These are phyloP conservation scores for Philereme transversata DNA, from an alignment of 2,888 invertebrate genomes.

Conservation along the genomic window DNA sequence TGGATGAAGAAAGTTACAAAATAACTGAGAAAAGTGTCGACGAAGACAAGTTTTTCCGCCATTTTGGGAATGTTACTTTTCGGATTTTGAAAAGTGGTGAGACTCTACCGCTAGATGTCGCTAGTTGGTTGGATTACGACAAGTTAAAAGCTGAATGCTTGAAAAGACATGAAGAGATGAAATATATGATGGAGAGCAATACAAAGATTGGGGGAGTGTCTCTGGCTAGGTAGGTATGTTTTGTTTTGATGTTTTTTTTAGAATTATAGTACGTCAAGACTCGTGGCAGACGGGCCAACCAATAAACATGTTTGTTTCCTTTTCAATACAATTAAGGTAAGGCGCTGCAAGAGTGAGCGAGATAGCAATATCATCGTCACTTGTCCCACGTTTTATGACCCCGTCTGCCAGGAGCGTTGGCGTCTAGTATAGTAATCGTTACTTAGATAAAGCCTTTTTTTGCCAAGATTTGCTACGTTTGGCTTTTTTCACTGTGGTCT, in stretches of 20 bases:
- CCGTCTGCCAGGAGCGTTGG: too few relatives aligned
- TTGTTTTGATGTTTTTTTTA: slow-evolving; percentile 31
- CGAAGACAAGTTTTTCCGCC: slow-evolving; percentile 67
- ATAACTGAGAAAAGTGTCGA: slow-evolving; percentile 54
- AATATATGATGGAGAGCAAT: slow-evolving; percentile 65
- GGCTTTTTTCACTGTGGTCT: too few relatives aligned
- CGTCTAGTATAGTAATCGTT: not conserved
- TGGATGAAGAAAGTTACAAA: slow-evolving; percentile 68
- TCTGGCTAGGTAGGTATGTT: slow-evolving; percentile 64
- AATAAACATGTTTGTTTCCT: too few relatives aligned
- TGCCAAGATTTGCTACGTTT: too few relatives aligned
- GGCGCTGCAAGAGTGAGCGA: too few relatives aligned
- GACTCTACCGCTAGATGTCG: slow-evolving; percentile 75
- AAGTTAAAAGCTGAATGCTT: slow-evolving; percentile 83
- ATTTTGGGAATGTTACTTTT: slow-evolving; percentile 82
- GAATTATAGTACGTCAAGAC: too few relatives aligned
- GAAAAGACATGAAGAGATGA: slow-evolving; percentile 67
- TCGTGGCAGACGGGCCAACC: too few relatives aligned
- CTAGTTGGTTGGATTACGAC: slow-evolving; percentile 84
- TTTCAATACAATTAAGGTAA: too few relatives aligned
- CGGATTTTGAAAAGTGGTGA: slow-evolving; percentile 76
- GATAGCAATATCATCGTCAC: too few relatives aligned
- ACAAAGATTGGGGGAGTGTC: slow-evolving; percentile 59
- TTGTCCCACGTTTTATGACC: too few relatives aligned
- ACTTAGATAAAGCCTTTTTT: slow-evolving; percentile 9